These are phyloP conservation scores for Gasteruption jaculator DNA, from an alignment of 2,888 invertebrate genomes.

Conservation along the genomic window DNA sequence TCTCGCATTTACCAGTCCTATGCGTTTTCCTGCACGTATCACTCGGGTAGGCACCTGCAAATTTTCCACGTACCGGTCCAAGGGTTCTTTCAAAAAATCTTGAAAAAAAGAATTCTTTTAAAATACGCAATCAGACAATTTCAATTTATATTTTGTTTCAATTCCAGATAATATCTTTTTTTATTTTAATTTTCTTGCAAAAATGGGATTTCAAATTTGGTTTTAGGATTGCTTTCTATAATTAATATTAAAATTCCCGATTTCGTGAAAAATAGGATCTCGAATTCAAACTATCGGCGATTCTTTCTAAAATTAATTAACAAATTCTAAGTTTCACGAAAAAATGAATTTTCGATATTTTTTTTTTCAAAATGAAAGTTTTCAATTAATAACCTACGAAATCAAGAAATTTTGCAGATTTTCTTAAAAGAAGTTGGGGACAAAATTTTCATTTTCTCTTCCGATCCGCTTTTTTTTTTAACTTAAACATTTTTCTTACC, in stretches of 20 bases:
- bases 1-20: constrained; percentile 79
- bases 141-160: background rate
- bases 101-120: constrained; percentile 27
- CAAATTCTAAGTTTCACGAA: too few species aligned
- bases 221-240: too few species aligned
- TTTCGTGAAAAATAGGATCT: too few species aligned
- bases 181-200: too few species aligned
- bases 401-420: background rate
- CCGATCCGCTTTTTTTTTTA: constrained; percentile 7
- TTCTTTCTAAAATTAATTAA: too few species aligned
- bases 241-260: too few species aligned
- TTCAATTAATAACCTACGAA: background rate
- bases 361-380: too few species aligned
- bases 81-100: constrained; percentile 61
- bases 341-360: too few species aligned
- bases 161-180: too few species aligned
- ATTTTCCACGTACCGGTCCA: constrained; percentile 65
- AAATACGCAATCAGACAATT: background rate
- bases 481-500: constrained; percentile 53
- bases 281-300: too few species aligned
- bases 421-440: background rate
- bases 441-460: constrained; percentile 6
- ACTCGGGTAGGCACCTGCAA: constrained; percentile 64
- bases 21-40: constrained; percentile 62
- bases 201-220: too few species aligned